Evolutionary conservation across 2,888 invertebrate genomes (phyloP), one percentile per base, ranked within the genome.

Genomic region (Tricholauxania praeusta): DNA sequence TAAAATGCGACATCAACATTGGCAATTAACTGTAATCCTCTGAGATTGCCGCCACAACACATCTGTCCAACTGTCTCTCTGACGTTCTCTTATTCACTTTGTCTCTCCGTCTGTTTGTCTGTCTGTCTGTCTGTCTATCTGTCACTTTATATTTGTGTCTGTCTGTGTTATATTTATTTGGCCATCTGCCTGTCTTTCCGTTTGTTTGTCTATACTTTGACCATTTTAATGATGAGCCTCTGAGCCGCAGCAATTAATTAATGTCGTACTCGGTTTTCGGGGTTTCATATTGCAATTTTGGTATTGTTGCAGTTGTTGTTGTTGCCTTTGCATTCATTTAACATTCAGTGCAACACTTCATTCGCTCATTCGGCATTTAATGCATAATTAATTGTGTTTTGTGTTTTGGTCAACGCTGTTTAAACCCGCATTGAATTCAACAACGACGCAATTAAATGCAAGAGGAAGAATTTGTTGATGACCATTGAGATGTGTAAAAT

Each of bases 231-330:
- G 57, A 64, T 71, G 71, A 55, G 71, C 71, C 71, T 53, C 32
- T 63, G 71, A 71, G 71, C 63, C 51, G 71, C 71, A 53, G 64
- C 55, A 71, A 71, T 71, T 71, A 71, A 71, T 71, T 71, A 71
- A 53, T 48, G 63, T 55, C 53, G 57, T 49, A 28, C 49, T 32
- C 12, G 49, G 57, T 57, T 57, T 59, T 51, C 47, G 64, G 47
- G 51, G 39, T 39, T 39, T 39, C 39, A 39, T 39, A 39, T 28
- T 28, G 19, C 14, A 57, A 12, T 57, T 22, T 57, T 57, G 57
- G 15, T 57, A 14, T 57, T 14, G 28, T 28, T 53, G 22, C 15
- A 39, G 63, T 47, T 64, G 64, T 49, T 19, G 64, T 14, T 49
- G 64, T 15, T 22, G 28, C 2, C 49, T 39, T 15, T 63, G 63